Conservation (phyloP, 1,140 invertebrate species). For the Papilio glaucus region DNA sequence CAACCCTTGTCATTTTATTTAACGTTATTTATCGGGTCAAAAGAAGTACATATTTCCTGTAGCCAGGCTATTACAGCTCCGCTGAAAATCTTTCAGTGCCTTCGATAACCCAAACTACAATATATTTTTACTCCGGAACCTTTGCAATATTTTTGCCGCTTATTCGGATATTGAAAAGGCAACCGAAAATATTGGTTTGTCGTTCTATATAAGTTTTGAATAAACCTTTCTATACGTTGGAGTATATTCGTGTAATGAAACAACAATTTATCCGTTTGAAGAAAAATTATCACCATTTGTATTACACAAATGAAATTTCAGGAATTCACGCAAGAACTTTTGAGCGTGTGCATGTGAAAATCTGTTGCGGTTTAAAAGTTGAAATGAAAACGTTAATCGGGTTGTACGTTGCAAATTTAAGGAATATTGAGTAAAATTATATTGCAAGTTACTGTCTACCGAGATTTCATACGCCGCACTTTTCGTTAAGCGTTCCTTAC, state of each 20-base stretch:
- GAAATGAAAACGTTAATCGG: too few species aligned
- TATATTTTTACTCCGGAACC: conserved; percentile 6
- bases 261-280: too few species aligned
- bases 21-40: neutral
- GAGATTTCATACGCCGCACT: too few species aligned
- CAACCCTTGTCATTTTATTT: neutral
- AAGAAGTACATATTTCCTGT: conserved; percentile 2
- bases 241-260: neutral
- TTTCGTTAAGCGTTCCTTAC: too few species aligned
- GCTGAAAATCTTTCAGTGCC: conserved; percentile 1
- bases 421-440: too few species aligned
- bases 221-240: neutral
- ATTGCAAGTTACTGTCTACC: too few species aligned
- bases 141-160: conserved; percentile 11
- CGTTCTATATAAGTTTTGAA: neutral
- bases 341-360: too few species aligned
- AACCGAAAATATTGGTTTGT: conserved; percentile 16
- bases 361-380: too few species aligned
- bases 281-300: too few species aligned
- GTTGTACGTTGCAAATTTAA: too few species aligned
- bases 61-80: neutral
- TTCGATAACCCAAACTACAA: conserved; percentile 7
- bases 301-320: too few species aligned
- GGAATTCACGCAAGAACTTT: too few species aligned
- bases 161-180: conserved; percentile 25